Conservation (phyloP, 2,888 invertebrate species). For the Arenicola marina region DNA sequence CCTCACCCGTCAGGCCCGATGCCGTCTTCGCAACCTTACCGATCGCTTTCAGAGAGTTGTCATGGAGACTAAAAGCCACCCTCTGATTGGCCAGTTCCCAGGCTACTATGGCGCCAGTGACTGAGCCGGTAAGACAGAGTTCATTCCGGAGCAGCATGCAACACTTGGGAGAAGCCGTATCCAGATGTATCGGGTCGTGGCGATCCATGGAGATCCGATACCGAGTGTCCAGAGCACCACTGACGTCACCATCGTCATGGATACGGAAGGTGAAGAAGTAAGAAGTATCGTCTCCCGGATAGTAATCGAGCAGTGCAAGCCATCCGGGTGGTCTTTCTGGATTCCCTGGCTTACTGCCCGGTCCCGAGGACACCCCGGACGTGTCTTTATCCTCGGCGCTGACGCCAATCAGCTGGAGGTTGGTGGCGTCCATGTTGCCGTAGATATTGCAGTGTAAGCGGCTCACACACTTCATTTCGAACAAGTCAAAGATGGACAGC, state of each 20-base stretch:
- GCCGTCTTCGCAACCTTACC: neutral
- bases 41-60: neutral
- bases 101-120: slow-evolving; percentile 14
- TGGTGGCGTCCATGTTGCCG: slow-evolving; percentile 27
- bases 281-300: slow-evolving; percentile 15
- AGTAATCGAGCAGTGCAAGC: slow-evolving; percentile 25
- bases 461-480: slow-evolving; percentile 19
- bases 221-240: too few relatives aligned
- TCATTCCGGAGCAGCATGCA: slow-evolving; percentile 7
- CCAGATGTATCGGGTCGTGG: slow-evolving; percentile 26
- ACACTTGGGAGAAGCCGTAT: slow-evolving; percentile 22
- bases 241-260: slow-evolving; percentile 5
- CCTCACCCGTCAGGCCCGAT: neutral
- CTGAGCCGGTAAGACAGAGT: slow-evolving; percentile 16
- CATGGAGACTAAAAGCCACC: slow-evolving; percentile 8
- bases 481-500: slow-evolving; percentile 24
- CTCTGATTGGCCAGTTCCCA: slow-evolving; percentile 22
- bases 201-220: slow-evolving; percentile 24
- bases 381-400: neutral
- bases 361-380: neutral
- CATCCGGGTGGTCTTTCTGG: neutral
- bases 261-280: slow-evolving; percentile 29
- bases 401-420: slow-evolving; percentile 20
- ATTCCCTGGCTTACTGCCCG: neutral
- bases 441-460: slow-evolving; percentile 27